Evolutionary conservation across 2,113 vertebrate species (phyloP), one percentile per base, ranked within the genome.

Genomic region (Otocyon megalotis): DNA sequence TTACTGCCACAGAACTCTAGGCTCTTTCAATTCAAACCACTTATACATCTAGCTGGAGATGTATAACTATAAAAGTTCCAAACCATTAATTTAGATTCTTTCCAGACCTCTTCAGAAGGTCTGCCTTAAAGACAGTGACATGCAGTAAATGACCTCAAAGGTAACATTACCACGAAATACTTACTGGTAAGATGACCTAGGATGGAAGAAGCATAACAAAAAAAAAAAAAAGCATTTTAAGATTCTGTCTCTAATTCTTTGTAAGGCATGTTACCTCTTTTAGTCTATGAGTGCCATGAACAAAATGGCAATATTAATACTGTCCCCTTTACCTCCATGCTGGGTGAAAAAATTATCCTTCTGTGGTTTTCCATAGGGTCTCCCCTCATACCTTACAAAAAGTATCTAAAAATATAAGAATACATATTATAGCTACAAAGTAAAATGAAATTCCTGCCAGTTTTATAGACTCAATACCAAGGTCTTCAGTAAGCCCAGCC

Each of bases 11-110:
- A 94, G 82, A 93, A 96, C 92, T 98, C 93, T 43, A 1, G 77
- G 95, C 97, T 97, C 96, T 97, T 98, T 98, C 97, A 98, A 97
- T 93, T 98, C 98, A 97, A 98, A 97, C 97, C 98, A 97, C 95
- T 96, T 98, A 97, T 96, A 71, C 92, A 98, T 96, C 98, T 98
- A 92, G 6, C 74, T 94, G 86, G 94, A 98, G 94, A 98, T 96
- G 89, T 88, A 95, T 80, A 94, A 98, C 96, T 93, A 94, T 97
- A 97, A 98, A 98, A 92, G 97, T n/a, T 97, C 83, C 97, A 97
- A 96, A 94, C 74, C 88, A 93, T 96, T 94, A 96, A 82, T 98
- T 98, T 83, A 92, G 95, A 97, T 98, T 98, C 97, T 93, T 96
- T 96, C 96, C 94, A 97, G 96, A 94, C 69, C 77, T 79, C 30